Conservation (phyloP, 1,140 invertebrate genomes). For the Tetramorium parvispinum region DNA sequence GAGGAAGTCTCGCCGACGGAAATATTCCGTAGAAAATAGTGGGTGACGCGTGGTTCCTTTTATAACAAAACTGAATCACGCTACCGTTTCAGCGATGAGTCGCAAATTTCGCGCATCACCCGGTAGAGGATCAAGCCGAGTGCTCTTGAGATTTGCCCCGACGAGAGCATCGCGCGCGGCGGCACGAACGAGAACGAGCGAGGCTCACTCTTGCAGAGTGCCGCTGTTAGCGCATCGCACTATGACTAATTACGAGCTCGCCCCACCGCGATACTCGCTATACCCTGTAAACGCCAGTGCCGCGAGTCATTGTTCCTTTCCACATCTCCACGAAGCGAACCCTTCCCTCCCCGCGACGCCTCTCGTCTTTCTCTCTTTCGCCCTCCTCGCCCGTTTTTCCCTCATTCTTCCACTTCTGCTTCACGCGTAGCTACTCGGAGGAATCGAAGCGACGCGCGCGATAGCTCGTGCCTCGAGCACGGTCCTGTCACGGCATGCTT, state of each 20-base stretch:
- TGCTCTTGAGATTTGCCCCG: constrained; percentile 56
- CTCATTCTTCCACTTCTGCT: not conserved
- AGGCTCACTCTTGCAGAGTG: constrained; percentile 84
- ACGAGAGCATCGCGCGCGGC: constrained; percentile 43
- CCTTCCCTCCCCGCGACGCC: not conserved
- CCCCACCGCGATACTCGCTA: constrained; percentile 51
- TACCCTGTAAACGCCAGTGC: constrained; percentile 65
- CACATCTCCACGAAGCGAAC: constrained; percentile 63
- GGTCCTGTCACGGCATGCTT: constrained; percentile 62
- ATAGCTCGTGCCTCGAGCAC: constrained; percentile 72
- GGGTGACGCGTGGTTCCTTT: not conserved
- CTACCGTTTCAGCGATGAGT: constrained; percentile 9
- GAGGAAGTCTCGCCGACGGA: not conserved
- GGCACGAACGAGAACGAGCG: constrained; percentile 66
- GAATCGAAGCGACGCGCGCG: constrained; percentile 62
- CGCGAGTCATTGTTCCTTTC: constrained; percentile 75
- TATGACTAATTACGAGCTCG: constrained; percentile 85
- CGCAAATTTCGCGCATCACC: constrained; percentile 55
- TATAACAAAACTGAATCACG: not conserved
- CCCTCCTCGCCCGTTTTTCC: not conserved
- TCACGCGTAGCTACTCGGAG: constrained; percentile 58
- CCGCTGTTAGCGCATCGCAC: constrained; percentile 86
- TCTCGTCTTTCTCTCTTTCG: not conserved
- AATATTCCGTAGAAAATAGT: not conserved
- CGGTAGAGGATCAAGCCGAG: constrained; percentile 64